These are phyloP conservation scores for Corythoichthys intestinalis DNA, from an alignment of 2,113 vertebrate genomes.

Conservation along the genomic window DNA sequence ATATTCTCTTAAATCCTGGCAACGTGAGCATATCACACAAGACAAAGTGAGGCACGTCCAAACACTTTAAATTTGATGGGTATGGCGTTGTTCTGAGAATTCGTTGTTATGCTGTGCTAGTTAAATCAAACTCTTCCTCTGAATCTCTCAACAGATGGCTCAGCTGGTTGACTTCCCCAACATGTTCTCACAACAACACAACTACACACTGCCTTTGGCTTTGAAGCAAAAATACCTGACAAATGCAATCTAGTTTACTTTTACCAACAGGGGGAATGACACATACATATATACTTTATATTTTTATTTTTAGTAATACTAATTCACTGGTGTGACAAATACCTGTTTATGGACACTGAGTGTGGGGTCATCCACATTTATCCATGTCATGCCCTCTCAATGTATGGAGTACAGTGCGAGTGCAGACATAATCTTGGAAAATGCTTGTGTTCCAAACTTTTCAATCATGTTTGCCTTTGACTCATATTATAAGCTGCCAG, in stretches of 20 bases:
- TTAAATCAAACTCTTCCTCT: conserved; percentile 1
- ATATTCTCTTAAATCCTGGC: not conserved
- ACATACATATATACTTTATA: conserved; percentile 3
- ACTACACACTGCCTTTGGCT: conserved; percentile 6
- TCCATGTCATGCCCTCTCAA: conserved; percentile 3
- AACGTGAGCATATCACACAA: not conserved
- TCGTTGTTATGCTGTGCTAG: not conserved
- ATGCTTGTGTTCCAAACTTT: conserved; percentile 26
- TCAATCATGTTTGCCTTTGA: conserved; percentile 34
- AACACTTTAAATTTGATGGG: not conserved
- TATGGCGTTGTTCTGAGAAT: not conserved
- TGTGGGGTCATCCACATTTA: not conserved
- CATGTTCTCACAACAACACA: conserved; percentile 11
- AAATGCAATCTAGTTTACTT: conserved; percentile 24
- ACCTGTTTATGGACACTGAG: conserved; percentile 8
- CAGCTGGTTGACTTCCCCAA: conserved; percentile 2
- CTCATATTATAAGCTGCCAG: conserved; percentile 31
- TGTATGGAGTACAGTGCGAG: not conserved
- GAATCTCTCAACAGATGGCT: conserved; percentile 2
- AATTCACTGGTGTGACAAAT: conserved; percentile 1
- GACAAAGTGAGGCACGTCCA: not conserved
- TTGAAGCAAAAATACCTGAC: conserved; percentile 15
- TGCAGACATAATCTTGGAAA: conserved; percentile 13
- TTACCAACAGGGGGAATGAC: conserved; percentile 23
- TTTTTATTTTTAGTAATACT: conserved; percentile 5